A percentile compares a stretch with the other conserved stretches of the same genome.
These are phyloP conservation scores for Myotis davidii DNA, from an alignment of 2,113 vertebrate species.

Conservation along the genomic window DNA sequence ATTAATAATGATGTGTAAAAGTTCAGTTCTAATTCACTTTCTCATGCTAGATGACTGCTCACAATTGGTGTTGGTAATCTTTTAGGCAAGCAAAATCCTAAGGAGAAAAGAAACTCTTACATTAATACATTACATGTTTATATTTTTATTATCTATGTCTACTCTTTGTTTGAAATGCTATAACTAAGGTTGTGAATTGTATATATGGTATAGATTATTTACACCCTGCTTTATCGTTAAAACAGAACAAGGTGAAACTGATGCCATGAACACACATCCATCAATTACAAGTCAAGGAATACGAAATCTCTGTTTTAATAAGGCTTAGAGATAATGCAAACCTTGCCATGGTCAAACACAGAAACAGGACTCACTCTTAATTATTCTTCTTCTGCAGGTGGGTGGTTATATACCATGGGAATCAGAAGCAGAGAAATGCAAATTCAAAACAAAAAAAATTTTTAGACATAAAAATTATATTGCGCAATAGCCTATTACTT, in stretches of 20 bases:
- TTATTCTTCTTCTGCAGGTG: not conserved
- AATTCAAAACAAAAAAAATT: slow-evolving; percentile 44
- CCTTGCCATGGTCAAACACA: not conserved
- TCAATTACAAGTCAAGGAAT: slow-evolving; percentile 23
- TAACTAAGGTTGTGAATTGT: not conserved
- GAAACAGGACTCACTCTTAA: not conserved
- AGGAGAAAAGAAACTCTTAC: not conserved
- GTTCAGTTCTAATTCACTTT: slow-evolving; percentile 47
- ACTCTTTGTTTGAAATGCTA: not conserved
- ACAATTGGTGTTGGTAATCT: slow-evolving; percentile 11
- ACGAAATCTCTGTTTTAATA: not conserved
- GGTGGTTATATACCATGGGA: not conserved
- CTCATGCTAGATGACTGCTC: not conserved
- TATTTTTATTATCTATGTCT: slow-evolving; percentile 20
- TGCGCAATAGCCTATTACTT: not conserved
- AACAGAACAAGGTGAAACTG: slow-evolving; percentile 49
- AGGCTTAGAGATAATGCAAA: not conserved
- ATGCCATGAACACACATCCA: not conserved
- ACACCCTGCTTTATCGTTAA: not conserved
- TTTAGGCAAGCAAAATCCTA: slow-evolving; percentile 46
- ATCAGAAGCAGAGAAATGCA: not conserved
- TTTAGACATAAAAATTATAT: not conserved
- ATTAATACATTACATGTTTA: slow-evolving; percentile 38
- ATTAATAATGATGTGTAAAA: slow-evolving; percentile 35
- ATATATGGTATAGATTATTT: not conserved